Conservation (phyloP, 2,797 vertebrate species). For the Sciurus vulgaris region DNA sequence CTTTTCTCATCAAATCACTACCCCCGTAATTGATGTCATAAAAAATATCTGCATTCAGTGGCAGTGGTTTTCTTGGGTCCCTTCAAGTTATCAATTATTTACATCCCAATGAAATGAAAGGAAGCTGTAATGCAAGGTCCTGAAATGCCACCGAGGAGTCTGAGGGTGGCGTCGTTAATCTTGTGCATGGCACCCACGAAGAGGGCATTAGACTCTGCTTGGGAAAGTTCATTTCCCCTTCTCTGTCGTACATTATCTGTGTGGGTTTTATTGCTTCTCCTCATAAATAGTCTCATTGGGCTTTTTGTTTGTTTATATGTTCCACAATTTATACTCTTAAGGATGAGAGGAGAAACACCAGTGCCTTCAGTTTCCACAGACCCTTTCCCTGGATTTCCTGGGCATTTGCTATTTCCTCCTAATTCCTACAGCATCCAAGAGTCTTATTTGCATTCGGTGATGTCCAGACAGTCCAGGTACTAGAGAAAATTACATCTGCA, state of each 20-base stretch:
- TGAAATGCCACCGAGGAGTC: slow-evolving; percentile 87
- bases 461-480: background rate
- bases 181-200: slow-evolving; percentile 42
- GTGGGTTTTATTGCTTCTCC: slow-evolving; percentile 77
- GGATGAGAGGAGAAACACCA: slow-evolving; percentile 44
- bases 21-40: slow-evolving; percentile 90
- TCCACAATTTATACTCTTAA: slow-evolving; percentile 66
- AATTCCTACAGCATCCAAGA: background rate
- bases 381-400: background rate
- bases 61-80: slow-evolving; percentile 88
- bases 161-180: slow-evolving; percentile 87
- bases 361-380: background rate
- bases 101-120: slow-evolving; percentile 88
- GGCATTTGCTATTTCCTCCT: background rate
- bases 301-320: slow-evolving; percentile 71
- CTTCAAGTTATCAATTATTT: slow-evolving; percentile 91
- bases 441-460: background rate
- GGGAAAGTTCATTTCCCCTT: slow-evolving; percentile 69
- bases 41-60: slow-evolving; percentile 90
- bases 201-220: slow-evolving; percentile 19
- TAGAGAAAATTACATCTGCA: background rate
- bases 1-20: slow-evolving; percentile 89
- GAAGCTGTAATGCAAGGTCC: slow-evolving; percentile 76
- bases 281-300: slow-evolving; percentile 74
- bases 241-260: slow-evolving; percentile 67